A percentile compares a stretch with the other conserved stretches of the same genome.
These are phyloP conservation scores for Orthonevra nobilis DNA, from an alignment of 2,888 invertebrate species.

Conservation along the genomic window DNA sequence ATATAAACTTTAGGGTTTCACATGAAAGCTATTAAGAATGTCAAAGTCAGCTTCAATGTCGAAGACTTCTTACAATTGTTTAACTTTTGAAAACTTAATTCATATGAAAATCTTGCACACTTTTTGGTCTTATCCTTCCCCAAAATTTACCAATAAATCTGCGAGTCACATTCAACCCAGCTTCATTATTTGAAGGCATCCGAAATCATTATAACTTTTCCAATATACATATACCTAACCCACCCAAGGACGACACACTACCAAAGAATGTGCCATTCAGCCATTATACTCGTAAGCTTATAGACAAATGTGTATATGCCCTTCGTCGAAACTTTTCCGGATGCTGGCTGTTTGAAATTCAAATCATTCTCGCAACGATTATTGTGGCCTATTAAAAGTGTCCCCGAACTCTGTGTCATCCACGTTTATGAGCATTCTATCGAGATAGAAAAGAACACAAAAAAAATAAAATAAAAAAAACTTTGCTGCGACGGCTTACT, in stretches of 20 bases:
- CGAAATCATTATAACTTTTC: conserved; percentile 59
- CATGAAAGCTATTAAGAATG: too few species aligned
- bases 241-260: conserved; percentile 2
- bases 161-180: background rate
- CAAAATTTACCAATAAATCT: conserved; percentile 21
- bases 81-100: too few species aligned
- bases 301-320: conserved; percentile 1
- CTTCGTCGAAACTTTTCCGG: conserved; percentile 35
- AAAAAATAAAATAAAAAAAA: too few species aligned
- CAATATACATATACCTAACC: conserved; percentile 26
- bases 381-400: conserved; percentile 67
- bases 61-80: too few species aligned
- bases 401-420: conserved; percentile 43
- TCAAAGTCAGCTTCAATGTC: too few species aligned
- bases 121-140: too few species aligned
- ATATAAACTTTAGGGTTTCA: too few species aligned
- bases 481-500: conserved; percentile 47
- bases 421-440: conserved; percentile 39
- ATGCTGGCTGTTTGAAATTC: conserved; percentile 58
- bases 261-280: conserved; percentile 22
- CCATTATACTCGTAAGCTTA: background rate
- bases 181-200: conserved; percentile 26
- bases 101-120: too few species aligned
- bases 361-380: conserved; percentile 59
- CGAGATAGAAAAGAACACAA: background rate